A percentile compares a stretch with the other conserved stretches of the same genome.
These are phyloP conservation scores for Lochmaea crataegi DNA, from an alignment of 2,888 invertebrate species.

Conservation along the genomic window DNA sequence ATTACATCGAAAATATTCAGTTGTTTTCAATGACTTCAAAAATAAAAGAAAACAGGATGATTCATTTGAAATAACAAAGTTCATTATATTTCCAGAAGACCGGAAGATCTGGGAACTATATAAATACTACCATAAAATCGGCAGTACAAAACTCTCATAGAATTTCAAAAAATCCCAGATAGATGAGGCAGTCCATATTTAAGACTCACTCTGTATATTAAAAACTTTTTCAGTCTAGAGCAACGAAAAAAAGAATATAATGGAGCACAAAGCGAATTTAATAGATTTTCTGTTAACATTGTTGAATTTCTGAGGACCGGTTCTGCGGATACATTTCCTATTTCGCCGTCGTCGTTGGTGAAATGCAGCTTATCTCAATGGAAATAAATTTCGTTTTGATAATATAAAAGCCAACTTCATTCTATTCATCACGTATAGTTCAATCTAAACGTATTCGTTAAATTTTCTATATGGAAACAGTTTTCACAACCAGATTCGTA, in stretches of 20 bases:
- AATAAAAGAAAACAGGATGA: too few relatives aligned
- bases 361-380: constrained; percentile 22
- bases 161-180: too few relatives aligned
- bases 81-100: too few relatives aligned
- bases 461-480: constrained; percentile 13
- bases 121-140: too few relatives aligned
- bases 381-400: constrained; percentile 34
- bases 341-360: background rate
- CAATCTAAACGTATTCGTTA: constrained; percentile 15
- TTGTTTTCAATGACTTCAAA: too few relatives aligned
- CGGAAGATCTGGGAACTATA: too few relatives aligned
- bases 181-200: too few relatives aligned
- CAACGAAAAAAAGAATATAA: background rate
- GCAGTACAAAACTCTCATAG: too few relatives aligned
- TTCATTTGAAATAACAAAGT: too few relatives aligned
- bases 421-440: constrained; percentile 25
- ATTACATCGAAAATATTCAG: too few relatives aligned
- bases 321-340: background rate
- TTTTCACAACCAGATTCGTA: constrained; percentile 17
- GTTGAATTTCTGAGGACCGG: background rate
- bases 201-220: too few relatives aligned
- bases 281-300: background rate
- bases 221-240: background rate
- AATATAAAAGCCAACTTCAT: constrained; percentile 29
- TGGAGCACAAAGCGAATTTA: background rate